These are phyloP conservation scores for Salvelinus alpinus DNA, from an alignment of 2,113 vertebrate species.

Conservation along the genomic window DNA sequence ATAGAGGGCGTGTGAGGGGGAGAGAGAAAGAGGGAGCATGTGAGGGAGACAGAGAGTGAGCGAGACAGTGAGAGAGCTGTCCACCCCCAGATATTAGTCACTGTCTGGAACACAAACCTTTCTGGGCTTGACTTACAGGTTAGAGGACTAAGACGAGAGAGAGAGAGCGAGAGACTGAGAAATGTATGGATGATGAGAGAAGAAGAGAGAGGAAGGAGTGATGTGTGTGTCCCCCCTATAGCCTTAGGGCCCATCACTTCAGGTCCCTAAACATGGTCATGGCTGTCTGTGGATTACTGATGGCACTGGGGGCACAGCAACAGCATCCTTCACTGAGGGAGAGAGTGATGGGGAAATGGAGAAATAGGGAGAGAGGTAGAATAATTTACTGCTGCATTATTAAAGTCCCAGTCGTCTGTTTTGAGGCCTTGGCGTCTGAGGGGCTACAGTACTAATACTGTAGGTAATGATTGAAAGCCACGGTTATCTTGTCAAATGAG, in stretches of 20 bases:
- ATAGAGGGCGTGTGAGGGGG: not conserved
- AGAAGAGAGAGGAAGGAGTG: not conserved
- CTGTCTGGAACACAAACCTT: not conserved
- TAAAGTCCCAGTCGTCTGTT: not conserved
- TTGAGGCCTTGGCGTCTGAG: not conserved
- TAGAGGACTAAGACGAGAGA: not conserved
- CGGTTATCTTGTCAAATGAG: not conserved
- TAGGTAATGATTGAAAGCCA: not conserved
- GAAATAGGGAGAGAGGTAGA: not conserved
- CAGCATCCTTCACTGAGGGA: no score
- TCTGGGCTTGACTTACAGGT: not conserved
- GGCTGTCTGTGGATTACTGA: constrained; percentile 1
- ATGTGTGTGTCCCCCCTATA: not conserved
- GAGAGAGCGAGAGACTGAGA: not conserved
- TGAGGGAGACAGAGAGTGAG: no score
- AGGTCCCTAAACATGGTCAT: not conserved
- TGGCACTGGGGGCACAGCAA: not conserved
- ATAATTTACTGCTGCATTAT: constrained; percentile 8
- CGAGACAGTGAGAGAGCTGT: constrained; percentile 8
- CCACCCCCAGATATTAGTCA: constrained; percentile 22
- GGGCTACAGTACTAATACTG: no score
- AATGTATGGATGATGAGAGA: constrained; percentile 10
- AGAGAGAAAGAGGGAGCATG: not conserved
- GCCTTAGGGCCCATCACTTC: not conserved
- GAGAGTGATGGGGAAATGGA: not conserved